A percentile compares a stretch with the other conserved stretches of the same genome.
These are phyloP conservation scores for Erethizon dorsatum DNA, from an alignment of 2,797 vertebrate genomes.

Conservation along the genomic window DNA sequence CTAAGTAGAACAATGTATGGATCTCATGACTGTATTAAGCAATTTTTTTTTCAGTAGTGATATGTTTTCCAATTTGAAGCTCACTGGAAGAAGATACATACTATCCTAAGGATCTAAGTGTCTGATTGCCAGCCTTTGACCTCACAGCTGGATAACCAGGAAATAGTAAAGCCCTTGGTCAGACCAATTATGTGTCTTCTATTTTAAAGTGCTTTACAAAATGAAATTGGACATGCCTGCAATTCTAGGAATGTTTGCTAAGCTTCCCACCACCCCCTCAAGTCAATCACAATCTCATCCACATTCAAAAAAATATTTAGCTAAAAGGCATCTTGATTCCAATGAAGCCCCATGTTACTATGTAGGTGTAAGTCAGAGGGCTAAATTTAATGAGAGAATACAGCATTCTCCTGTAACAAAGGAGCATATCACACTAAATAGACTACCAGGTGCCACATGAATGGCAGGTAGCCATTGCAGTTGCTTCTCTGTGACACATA, in stretches of 20 bases:
- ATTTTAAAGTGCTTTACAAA: slow-evolving; percentile 67
- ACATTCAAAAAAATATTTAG: slow-evolving; percentile 58
- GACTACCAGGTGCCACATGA: not conserved
- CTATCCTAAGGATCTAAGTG: not conserved
- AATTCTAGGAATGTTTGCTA: slow-evolving; percentile 57
- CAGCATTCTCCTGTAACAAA: not conserved
- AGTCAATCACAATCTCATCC: slow-evolving; percentile 42
- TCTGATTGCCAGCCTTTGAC: not conserved
- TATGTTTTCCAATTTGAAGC: not conserved
- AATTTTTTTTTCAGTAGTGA: not conserved
- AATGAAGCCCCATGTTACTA: not conserved
- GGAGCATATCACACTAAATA: not conserved
- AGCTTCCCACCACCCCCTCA: slow-evolving; percentile 34
- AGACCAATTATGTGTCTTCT: slow-evolving; percentile 17
- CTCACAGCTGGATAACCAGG: not conserved
- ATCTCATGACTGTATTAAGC: not conserved
- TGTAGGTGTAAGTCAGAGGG: not conserved
- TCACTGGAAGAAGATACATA: not conserved
- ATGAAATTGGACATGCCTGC: slow-evolving; percentile 39
- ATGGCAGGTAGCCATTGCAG: not conserved
- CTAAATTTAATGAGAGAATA: slow-evolving; percentile 29
- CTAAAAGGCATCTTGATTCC: slow-evolving; percentile 49
- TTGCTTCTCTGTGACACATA: not conserved
- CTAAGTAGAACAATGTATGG: not conserved
- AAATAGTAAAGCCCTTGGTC: not conserved